Evolutionary conservation across 2,113 vertebrate genomes (phyloP), one percentile per base, ranked within the genome.

Genomic region (Tupaia tana): DNA sequence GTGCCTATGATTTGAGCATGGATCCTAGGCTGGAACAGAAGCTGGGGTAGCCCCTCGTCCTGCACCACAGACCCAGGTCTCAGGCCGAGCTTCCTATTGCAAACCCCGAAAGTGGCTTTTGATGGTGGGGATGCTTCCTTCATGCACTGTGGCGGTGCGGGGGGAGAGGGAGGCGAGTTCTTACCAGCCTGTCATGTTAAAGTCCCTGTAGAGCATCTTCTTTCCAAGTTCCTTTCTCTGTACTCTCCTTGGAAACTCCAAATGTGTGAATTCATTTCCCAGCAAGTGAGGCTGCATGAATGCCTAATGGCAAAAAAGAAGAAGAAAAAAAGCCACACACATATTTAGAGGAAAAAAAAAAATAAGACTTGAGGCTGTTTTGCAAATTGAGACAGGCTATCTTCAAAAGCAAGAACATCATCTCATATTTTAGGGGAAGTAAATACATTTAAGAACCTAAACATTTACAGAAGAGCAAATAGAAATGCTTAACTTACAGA

Each of bases 191-290:
- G 98, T 99, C 99, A 99, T 99, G 97, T 99, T 99, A 98, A 99
- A 99, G 98, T 99, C 99, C 93, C 99, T 98, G 99, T 99, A 99
- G 90, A 99, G 99, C 99, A 99, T 99, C 98, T 98, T 99, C 98
- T 99, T 99, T 74, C 99, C 99, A 95, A 99, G 98, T 96, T 99
- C 99, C 97, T 99, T 99, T 97, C 99, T 99, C 97, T 99, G 99
- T 73, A 99, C 99, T 95, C 99, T 98, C 97, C 99, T 98, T 97
- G 99, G 99, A 98, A 99, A 99, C 98, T 99, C 99, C 98, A 99
- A 98, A 98, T 99, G 99, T n/a, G 99, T 99, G 98, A 99, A 99
- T 93, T 99, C 99, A 84, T 99, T 99, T 97, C 99, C 99, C 93
- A 99, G 98, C 97, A 99, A 98, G 96, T 99, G 99, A 85, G 99